Base-by-base conservation (phyloP, 2,888 invertebrate genomes). In the Phyllotreta striolata region DNA sequence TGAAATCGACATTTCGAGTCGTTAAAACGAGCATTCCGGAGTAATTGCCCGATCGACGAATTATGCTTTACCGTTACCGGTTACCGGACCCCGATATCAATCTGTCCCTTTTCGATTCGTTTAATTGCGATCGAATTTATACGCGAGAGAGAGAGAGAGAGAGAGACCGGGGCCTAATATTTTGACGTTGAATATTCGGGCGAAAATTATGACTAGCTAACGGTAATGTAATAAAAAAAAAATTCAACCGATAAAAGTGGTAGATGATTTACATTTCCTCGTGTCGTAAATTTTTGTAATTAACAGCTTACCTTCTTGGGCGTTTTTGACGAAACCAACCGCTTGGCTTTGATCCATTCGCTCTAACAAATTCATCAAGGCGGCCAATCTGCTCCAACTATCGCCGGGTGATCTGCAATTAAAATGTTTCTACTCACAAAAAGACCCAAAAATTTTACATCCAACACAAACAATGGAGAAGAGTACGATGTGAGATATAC, bases 361-460 rank as follows among this genome's bases (percentile, higher is more conserved):
- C 81, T 91, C 90, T 73, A 91, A 81, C 61, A 89, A 85, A 78
- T 91, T 93, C 83, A 92, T 91, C 74, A 93, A 85, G 66, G 87
- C 86, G 47, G 93, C 92, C 63, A 92, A 83, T 79, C 90, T 86
- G 75, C 86, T 87, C 93, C 93, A 94, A 8, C 90, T 89, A 81
- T 93, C 92, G 71, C 86, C 89, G 66, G 89, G 84, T 67, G 86
- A 85, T 73, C 91, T 91, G 80, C 44, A 81, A 65, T 49, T n/a
- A n/a, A n/a, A 60, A 52, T 46, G 37, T n/a, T 41, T 41, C 10
- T n/a, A 41, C 9, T 41, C 10, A 41, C 10, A 41, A 1, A n/a
- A n/a, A 41, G 3, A 9, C 1, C 1, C 10, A 41, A 41, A 41
- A n/a, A 10, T 4, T n/a, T 41, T 41, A 8, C 8, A 8, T 6